These are phyloP conservation scores for Taeniopygia guttata DNA, from an alignment of 2,797 vertebrate species.

Conservation along the genomic window DNA sequence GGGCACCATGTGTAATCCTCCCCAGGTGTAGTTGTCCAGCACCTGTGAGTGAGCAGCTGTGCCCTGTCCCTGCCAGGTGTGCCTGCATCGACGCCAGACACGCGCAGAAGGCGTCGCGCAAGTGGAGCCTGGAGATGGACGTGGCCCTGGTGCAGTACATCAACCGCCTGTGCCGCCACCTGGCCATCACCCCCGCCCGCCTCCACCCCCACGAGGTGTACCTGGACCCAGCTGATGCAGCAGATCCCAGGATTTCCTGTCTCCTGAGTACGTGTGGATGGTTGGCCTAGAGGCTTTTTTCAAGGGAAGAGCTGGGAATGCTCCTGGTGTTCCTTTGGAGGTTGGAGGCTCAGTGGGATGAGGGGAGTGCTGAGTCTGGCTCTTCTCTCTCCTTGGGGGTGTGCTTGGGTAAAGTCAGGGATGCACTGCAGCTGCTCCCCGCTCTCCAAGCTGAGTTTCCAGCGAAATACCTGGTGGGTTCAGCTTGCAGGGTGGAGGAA, in stretches of 20 bases:
- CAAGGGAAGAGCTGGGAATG: background rate
- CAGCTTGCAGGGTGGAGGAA: background rate
- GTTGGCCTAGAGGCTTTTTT: accelerated
- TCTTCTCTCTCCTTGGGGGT: background rate
- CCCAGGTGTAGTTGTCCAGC: background rate
- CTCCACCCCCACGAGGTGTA: conserved; percentile 97
- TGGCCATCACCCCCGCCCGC: conserved; percentile 93
- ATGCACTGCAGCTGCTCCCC: background rate
- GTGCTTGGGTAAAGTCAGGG: background rate
- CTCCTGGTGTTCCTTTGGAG: background rate
- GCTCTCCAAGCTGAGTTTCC: background rate
- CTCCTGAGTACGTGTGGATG: conserved; percentile 81
- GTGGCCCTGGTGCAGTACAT: conserved; percentile 92
- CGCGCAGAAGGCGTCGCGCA: conserved; percentile 91
- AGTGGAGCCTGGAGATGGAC: conserved; percentile 95
- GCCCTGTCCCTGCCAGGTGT: conserved; percentile 68
- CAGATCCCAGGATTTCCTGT: conserved; percentile 88
- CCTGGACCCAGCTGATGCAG: conserved; percentile 85
- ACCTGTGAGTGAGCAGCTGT: background rate
- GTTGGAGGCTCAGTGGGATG: accelerated
- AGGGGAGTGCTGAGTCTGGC: background rate
- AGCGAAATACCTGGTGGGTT: accelerated
- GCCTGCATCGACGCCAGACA: conserved; percentile 91
- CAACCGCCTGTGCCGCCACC: conserved; percentile 93
- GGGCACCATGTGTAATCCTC: background rate